Evolutionary conservation across 2,888 invertebrate species (phyloP).

Genomic region (Ephialtes manifestator): DNA sequence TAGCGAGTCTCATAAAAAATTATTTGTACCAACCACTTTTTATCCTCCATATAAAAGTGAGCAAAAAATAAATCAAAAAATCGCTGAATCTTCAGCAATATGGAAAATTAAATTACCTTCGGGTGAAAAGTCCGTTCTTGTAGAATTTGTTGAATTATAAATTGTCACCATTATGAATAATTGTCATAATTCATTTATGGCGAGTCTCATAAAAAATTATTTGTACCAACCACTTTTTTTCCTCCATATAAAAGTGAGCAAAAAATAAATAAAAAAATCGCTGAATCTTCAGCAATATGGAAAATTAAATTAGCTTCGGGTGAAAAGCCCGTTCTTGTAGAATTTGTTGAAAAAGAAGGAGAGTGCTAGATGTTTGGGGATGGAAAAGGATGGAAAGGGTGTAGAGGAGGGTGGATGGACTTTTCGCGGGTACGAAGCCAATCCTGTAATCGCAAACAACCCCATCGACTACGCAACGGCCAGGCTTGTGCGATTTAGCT

Average conservation of each 20-base stretch:
- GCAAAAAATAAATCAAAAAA: too few relatives aligned
- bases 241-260: not conserved
- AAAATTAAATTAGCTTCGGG: constrained; percentile 63
- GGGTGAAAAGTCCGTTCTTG: too few relatives aligned
- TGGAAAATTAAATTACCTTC: too few relatives aligned
- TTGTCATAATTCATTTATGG: too few relatives aligned
- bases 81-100: too few relatives aligned
- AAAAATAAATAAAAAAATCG: constrained; percentile 52
- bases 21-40: too few relatives aligned
- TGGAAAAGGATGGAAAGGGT: constrained; percentile 10
- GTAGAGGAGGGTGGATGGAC: constrained; percentile 31
- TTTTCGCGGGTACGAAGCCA: constrained; percentile 67
- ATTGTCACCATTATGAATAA: too few relatives aligned
- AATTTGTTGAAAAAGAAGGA: constrained; percentile 39
- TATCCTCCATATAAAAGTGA: too few relatives aligned
- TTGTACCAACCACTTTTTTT: too few relatives aligned
- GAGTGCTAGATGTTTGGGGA: not conserved
- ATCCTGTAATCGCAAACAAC: constrained; percentile 76
- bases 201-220: too few relatives aligned
- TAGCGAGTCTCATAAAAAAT: too few relatives aligned
- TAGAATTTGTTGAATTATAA: too few relatives aligned
- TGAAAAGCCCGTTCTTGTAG: constrained; percentile 53
- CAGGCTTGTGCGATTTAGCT: constrained; percentile 22
- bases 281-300: constrained; percentile 64
- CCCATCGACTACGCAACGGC: constrained; percentile 66